Evolutionary conservation across 2,797 vertebrate genomes (phyloP).

Genomic region (Spatula clypeata): DNA sequence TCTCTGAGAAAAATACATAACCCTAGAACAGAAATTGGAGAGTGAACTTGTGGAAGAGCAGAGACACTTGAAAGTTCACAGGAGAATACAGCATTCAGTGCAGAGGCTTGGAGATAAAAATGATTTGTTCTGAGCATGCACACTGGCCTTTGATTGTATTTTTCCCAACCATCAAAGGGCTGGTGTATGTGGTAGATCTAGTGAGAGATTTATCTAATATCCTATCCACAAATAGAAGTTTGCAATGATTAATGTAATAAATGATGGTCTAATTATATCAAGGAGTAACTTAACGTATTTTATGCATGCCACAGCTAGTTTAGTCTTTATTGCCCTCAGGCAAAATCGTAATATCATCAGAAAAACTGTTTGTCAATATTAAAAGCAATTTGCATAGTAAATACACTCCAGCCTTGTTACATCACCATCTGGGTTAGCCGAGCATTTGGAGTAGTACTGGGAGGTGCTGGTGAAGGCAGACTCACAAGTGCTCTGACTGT

Average conservation of each 20-base stretch:
- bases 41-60: not conserved
- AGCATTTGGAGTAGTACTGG: not conserved
- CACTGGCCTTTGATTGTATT: slow-evolving; percentile 1
- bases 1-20: slow-evolving; percentile 11
- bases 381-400: slow-evolving; percentile 72
- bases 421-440: slow-evolving; percentile 46
- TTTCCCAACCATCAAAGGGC: not conserved
- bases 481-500: not conserved
- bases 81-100: not conserved
- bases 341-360: slow-evolving; percentile 69
- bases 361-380: slow-evolving; percentile 77
- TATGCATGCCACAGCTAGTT: slow-evolving; percentile 55
- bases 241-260: slow-evolving; percentile 47
- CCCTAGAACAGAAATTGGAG: not conserved
- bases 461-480: slow-evolving; percentile 26
- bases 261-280: slow-evolving; percentile 56
- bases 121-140: not conserved
- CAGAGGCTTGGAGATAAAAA: not conserved
- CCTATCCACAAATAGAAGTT: slow-evolving; percentile 9
- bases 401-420: slow-evolving; percentile 40
- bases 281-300: slow-evolving; percentile 21
- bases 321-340: slow-evolving; percentile 65
- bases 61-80: not conserved
- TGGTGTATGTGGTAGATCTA: not conserved
- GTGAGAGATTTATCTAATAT: not conserved